Conservation (phyloP, 1,140 invertebrate genomes). For the Nomia melanderi region DNA sequence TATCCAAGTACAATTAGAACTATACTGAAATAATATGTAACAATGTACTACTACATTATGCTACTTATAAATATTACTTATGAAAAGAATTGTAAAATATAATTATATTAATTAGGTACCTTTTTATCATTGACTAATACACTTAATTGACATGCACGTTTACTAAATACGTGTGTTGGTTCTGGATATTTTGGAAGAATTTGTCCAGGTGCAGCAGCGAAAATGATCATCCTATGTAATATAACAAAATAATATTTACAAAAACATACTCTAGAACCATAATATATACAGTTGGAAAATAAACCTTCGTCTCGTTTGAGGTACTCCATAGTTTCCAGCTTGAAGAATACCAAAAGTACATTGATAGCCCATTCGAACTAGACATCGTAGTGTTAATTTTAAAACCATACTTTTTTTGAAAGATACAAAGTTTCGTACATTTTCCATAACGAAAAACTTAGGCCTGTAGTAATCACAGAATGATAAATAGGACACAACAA, state of each 20-base stretch:
- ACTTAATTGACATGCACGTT: constrained; percentile 86
- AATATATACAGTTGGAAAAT: background rate
- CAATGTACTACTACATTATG: background rate
- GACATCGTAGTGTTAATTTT: constrained; percentile 89
- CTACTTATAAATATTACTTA: background rate
- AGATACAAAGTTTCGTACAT: constrained; percentile 92
- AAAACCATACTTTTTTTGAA: constrained; percentile 91
- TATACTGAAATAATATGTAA: constrained; percentile 69
- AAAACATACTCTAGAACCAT: background rate
- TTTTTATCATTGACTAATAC: constrained; percentile 88
- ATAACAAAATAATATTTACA: constrained; percentile 9
- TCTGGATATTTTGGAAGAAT: constrained; percentile 90
- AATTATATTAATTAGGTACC: constrained; percentile 56
- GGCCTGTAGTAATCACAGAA: constrained; percentile 94
- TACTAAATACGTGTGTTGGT: constrained; percentile 90
- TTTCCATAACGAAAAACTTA: constrained; percentile 92
- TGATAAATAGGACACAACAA: constrained; percentile 91
- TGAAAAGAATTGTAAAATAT: background rate
- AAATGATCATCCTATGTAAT: constrained; percentile 85
- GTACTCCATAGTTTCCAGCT: constrained; percentile 93
- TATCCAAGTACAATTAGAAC: constrained; percentile 80
- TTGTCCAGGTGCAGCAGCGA: constrained; percentile 92
- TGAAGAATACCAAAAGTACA: constrained; percentile 93
- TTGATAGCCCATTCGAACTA: constrained; percentile 93
- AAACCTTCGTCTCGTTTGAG: constrained; percentile 89